Conservation (phyloP, 2,113 vertebrate species). For the Sturnus vulgaris region DNA sequence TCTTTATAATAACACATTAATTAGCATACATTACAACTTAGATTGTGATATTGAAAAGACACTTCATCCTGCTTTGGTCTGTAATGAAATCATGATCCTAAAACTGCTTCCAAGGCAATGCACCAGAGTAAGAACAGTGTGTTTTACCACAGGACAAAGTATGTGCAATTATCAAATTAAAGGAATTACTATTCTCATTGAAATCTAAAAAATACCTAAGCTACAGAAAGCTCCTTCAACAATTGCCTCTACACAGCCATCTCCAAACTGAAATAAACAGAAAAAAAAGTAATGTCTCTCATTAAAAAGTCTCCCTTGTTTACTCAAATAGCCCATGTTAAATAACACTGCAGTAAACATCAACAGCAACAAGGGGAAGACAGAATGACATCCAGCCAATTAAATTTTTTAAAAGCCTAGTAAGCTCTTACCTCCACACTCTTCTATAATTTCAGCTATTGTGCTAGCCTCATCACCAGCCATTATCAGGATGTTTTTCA, state of each 20-base stretch:
- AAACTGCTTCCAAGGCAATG: neutral
- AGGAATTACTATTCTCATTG: neutral
- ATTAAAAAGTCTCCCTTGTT: neutral
- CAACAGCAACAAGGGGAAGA: neutral
- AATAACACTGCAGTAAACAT: neutral
- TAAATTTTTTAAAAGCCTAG: neutral
- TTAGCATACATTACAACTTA: neutral
- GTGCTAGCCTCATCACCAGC: slow-evolving; percentile 96
- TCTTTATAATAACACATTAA: neutral
- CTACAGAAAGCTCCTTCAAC: neutral
- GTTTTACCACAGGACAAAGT: neutral
- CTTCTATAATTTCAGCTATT: slow-evolving; percentile 97
- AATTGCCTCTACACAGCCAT: neutral
- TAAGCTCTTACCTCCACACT: slow-evolving; percentile 87
- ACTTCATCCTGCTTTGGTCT: neutral
- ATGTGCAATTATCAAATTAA: neutral
- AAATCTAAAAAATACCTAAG: neutral
- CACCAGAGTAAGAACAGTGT: neutral
- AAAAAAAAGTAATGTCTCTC: neutral
- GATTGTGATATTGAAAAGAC: neutral
- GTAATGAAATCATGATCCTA: neutral
- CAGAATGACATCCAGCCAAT: neutral
- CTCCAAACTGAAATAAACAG: neutral
- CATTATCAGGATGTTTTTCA: slow-evolving; percentile 99
- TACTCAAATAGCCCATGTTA: neutral